Evolutionary conservation across 2,797 vertebrate genomes (phyloP), one percentile per base, ranked within the genome.

Genomic region (Clarias fuscus): DNA sequence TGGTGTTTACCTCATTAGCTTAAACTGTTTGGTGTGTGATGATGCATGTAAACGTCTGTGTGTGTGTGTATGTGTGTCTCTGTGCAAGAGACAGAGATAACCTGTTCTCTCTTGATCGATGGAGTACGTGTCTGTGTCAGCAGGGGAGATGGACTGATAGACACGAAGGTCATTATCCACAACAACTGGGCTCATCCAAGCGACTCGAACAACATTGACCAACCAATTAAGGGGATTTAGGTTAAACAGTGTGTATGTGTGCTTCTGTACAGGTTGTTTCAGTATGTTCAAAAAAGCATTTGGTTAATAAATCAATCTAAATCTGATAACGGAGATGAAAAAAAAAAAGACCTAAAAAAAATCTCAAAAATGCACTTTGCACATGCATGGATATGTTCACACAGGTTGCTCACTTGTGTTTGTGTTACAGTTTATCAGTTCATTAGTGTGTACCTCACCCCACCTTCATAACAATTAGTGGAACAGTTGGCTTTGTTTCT

Each of bases 131-230:
- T 88, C 86, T 71, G 83, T 84, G 77, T 84, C 68, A 71, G 71
- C 43, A 30, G 82, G 65, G 79, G 85, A 88, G 81, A 89, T 82
- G 77, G 82, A 88, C 84, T 88, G 86, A 89, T 78, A 65, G 86
- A 82, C 83, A 86, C 20, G 48, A 58, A 84, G 88, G 85, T 85
- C 82, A 84, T 89, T 89, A 88, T 86, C 76, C 85, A 75, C 80
- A 78, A 71, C 76, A 73, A 76, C 77, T 70, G 85, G 70, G 88
- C 92, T 92, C 88, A 83, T 91, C 89, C 91, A 92, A 90, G 83
- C 90, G 88, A 91, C 91, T 94, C 93, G 92, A 92, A 90, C 93
- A 93, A 92, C 94, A 93, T 94, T 94, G 94, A 95, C 93, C 93
- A 91, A 95, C 91, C 91, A 89, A 91, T 93, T 84, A 92, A 89